phyloP scores from a whole-genome alignment of 2,797 vertebrate genomes.

The Tinamus major region DNA sequence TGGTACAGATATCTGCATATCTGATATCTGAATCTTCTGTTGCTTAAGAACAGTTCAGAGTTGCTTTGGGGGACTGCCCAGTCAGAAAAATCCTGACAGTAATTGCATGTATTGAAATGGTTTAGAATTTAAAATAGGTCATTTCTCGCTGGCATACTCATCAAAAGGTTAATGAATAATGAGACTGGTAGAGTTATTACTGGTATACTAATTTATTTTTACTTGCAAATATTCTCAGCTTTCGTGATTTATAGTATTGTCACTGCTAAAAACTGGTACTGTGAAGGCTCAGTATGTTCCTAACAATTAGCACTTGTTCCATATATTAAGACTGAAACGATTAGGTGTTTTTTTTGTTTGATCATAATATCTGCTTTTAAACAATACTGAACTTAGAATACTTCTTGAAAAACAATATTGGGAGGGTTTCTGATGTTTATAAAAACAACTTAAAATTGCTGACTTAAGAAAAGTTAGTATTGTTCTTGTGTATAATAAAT shows the following conservation, averaged over 20 bases:
- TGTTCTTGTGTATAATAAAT: not conserved
- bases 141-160: not conserved
- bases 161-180: not conserved
- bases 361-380: slow-evolving; percentile 66
- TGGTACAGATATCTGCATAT: too few species aligned
- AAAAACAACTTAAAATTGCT: not conserved
- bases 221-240: not conserved
- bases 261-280: not conserved
- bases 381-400: slow-evolving; percentile 17
- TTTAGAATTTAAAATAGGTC: not conserved
- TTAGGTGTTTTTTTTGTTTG: not conserved
- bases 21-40: not conserved
- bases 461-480: not conserved
- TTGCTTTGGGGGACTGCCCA: not conserved
- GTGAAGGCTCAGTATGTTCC: not conserved
- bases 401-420: not conserved
- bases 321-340: not conserved
- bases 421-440: not conserved
- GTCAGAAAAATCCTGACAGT: not conserved
- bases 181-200: not conserved
- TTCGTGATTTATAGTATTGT: not conserved
- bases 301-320: not conserved
- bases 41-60: not conserved
- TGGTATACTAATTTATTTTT: not conserved
- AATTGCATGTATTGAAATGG: not conserved